These are phyloP conservation scores for Lacanobia wlatinum DNA, from an alignment of 2,888 invertebrate species.

Conservation along the genomic window DNA sequence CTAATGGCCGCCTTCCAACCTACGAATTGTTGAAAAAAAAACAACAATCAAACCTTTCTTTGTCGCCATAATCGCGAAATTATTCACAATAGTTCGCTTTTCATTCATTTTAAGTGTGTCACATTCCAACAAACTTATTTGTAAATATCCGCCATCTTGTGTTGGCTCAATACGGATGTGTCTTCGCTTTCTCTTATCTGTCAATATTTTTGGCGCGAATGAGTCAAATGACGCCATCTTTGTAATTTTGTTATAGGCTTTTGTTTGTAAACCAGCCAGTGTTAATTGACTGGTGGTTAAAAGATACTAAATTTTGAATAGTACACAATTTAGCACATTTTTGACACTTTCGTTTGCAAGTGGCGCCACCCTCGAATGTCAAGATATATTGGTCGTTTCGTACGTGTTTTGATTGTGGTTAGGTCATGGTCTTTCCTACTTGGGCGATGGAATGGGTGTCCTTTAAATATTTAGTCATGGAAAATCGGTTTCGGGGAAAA, in stretches of 20 bases:
- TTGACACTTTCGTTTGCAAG: background rate
- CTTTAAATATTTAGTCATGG: constrained; percentile 8
- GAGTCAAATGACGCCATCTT: constrained; percentile 45
- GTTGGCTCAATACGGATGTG: constrained; percentile 59
- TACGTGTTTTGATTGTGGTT: background rate
- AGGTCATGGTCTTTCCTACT: constrained; percentile 3
- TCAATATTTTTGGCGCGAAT: constrained; percentile 67
- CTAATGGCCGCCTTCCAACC: background rate
- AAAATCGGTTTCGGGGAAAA: background rate
- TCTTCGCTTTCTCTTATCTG: constrained; percentile 54
- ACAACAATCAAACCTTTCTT: constrained; percentile 28
- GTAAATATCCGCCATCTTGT: constrained; percentile 53
- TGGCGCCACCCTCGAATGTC: background rate
- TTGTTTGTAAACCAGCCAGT: constrained; percentile 23
- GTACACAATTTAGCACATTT: too few relatives aligned
- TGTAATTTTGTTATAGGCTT: constrained; percentile 11
- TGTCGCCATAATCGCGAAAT: constrained; percentile 49
- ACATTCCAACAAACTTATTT: constrained; percentile 55
- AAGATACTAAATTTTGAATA: background rate
- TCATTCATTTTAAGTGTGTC: constrained; percentile 56
- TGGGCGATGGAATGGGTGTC: constrained; percentile 4
- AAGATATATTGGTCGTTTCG: background rate
- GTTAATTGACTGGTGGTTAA: background rate
- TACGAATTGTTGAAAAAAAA: constrained; percentile 7
- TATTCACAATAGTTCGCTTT: constrained; percentile 46